Base-by-base conservation (phyloP, 2,797 vertebrate genomes). In the Sebastes reedi region DNA sequence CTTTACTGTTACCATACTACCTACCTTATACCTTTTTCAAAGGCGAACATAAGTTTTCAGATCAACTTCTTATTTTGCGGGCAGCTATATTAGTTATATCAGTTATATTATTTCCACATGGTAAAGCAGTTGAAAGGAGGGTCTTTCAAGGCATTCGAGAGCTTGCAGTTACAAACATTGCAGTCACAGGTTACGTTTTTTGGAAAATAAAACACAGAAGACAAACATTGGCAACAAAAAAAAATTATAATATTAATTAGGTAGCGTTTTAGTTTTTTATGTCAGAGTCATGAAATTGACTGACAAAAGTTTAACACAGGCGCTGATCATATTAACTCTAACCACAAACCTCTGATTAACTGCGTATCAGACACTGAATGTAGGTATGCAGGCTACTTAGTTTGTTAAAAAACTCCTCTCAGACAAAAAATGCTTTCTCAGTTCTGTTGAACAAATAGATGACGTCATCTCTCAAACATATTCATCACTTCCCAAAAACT, bases 401-500 rank as follows among this genome's bases (percentile, higher is more conserved):
- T 81, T 83, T 85, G 72, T 72, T 70, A 34, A 75, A 75, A 81
- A 81, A 58, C 42, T 67, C 13, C 54, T 71, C 75, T 66, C 50
- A 75, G 34, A 42, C 27, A 61, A 32, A 55, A 83, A 72, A 67
- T 42, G 8, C 72, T 58, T 81, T 39, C 77, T 69, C 65, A 30
- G 64, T 61, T 72, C 65, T 75, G 7, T 81, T 59, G 27, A 65
- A 65, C 59, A 79, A 81, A 84, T 67, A 73, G 30, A 77, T 86
- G 46, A 84, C 30, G 13, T 1, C 71, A 79, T 80, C 34, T 18
- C 71, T 76, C 32, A 77, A 84, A 79, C 67, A 73, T 72, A 69
- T 72, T 72, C 64, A 85, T 81, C 79, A 79, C 52, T 71, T 88
- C 56, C 46, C 69, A 83, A 83, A 76, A 80, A 58, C 27, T 82